Evolutionary conservation across 2,113 vertebrate genomes (phyloP).

Genomic region (Piliocolobus tephrosceles): DNA sequence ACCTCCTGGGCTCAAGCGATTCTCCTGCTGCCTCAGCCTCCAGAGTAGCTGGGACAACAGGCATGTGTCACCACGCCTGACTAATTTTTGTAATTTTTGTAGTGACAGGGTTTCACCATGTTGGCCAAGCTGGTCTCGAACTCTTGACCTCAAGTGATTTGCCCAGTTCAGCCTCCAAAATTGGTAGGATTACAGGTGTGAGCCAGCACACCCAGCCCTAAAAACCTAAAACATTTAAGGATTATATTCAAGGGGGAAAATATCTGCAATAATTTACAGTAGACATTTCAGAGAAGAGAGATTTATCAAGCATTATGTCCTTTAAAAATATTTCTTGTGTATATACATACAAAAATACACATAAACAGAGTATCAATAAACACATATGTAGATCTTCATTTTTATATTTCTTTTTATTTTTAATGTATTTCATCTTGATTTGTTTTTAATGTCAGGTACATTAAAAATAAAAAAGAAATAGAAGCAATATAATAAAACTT

Average conservation of each 20-base stretch:
- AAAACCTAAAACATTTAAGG: slow-evolving; percentile 18
- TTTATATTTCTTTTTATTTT: not conserved
- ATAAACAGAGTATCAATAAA: not conserved
- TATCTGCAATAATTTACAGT: not conserved
- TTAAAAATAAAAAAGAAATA: too few species aligned
- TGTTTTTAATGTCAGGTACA: not conserved
- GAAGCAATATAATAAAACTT: not conserved
- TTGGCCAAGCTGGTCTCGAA: too few species aligned
- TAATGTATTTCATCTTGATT: not conserved
- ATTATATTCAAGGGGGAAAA: not conserved
- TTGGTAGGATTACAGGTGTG: too few species aligned
- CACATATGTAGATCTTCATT: not conserved
- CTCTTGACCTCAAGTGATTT: too few species aligned
- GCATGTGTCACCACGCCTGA: too few species aligned
- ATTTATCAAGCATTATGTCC: not conserved
- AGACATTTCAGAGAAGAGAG: not conserved
- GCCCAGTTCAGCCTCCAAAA: too few species aligned
- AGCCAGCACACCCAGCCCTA: not conserved
- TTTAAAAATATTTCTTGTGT: slow-evolving; percentile 15
- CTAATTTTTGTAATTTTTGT: too few species aligned
- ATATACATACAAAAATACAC: not conserved
- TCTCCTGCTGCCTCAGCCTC: too few species aligned
- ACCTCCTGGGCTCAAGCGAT: too few species aligned
- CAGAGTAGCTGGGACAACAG: too few species aligned
- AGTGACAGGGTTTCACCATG: too few species aligned